Conservation (phyloP, 2,888 invertebrate species). For the Aphodius granarius region DNA sequence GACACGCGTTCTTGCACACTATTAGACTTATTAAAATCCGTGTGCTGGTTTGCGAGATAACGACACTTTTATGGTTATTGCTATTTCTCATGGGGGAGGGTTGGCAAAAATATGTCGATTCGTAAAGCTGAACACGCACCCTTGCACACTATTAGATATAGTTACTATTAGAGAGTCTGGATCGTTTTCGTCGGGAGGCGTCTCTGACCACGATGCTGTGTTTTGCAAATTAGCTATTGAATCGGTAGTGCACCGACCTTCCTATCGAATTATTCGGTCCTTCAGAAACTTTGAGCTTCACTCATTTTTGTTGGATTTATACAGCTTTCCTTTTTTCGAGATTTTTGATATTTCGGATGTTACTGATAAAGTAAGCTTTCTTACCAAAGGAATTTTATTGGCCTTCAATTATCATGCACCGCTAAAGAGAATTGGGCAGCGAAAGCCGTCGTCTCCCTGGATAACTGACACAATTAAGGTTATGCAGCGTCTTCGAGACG, state of each 20-base stretch:
- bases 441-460: not conserved
- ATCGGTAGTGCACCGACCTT: not conserved
- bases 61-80: too few relatives aligned
- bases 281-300: not conserved
- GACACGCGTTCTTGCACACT: too few relatives aligned
- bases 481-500: conserved; percentile 9
- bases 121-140: too few relatives aligned
- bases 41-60: too few relatives aligned
- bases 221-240: too few relatives aligned
- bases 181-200: not conserved
- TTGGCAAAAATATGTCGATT: too few relatives aligned
- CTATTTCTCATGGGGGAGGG: too few relatives aligned
- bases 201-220: not conserved
- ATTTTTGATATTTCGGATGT: not conserved
- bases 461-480: conserved; percentile 1
- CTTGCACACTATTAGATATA: not conserved
- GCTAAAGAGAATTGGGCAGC: not conserved
- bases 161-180: not conserved
- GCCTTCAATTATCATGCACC: conserved; percentile 2
- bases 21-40: too few relatives aligned
- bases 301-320: not conserved
- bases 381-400: not conserved
- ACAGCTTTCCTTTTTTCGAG: not conserved
- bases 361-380: not conserved
- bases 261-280: not conserved